Conservation (phyloP, 2,888 invertebrate species). For the Podotricha telesiphe region DNA sequence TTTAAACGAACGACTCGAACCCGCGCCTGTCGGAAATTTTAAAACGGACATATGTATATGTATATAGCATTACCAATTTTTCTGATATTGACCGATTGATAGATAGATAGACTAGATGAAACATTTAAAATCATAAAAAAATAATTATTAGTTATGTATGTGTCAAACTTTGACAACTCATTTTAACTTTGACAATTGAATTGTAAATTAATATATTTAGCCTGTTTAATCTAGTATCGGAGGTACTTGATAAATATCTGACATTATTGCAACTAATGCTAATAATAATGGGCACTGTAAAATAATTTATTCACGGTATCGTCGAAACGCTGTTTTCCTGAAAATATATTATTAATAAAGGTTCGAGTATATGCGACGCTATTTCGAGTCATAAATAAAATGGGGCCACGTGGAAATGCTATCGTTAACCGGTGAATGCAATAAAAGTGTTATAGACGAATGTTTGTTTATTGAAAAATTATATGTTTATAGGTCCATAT, state of each 20-base stretch:
- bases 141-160: too few relatives aligned
- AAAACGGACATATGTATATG: too few relatives aligned
- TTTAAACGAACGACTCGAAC: too few relatives aligned
- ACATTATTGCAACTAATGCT: slow-evolving; percentile 14
- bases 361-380: slow-evolving; percentile 32
- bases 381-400: slow-evolving; percentile 44
- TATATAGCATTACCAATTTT: too few relatives aligned
- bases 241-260: slow-evolving; percentile 7
- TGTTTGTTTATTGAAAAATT: slow-evolving; percentile 27
- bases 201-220: not conserved
- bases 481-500: slow-evolving; percentile 26
- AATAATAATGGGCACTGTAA: slow-evolving; percentile 22
- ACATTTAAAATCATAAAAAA: too few relatives aligned
- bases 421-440: slow-evolving; percentile 33
- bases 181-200: too few relatives aligned
- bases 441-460: slow-evolving; percentile 36
- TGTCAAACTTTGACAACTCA: too few relatives aligned
- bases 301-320: slow-evolving; percentile 35
- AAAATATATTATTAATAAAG: slow-evolving; percentile 24
- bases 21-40: too few relatives aligned
- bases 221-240: not conserved
- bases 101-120: too few relatives aligned
- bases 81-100: too few relatives aligned
- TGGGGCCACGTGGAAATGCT: slow-evolving; percentile 39
- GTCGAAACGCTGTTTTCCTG: slow-evolving; percentile 25